Conservation (phyloP, 2,888 invertebrate species). For the Coleophora flavipennella region DNA sequence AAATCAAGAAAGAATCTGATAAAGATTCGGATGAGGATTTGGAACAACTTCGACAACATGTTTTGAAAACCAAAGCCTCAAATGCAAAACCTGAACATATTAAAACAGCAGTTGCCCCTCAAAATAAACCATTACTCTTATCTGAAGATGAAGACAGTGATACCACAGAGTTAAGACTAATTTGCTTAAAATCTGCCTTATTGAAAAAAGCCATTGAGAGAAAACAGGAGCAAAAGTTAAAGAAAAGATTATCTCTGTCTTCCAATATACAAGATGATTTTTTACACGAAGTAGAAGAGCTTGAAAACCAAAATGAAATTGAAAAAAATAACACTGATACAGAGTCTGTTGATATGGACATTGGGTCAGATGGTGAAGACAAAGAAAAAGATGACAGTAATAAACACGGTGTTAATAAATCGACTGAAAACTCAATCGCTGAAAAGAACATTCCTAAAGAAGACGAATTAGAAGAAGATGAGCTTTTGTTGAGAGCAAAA, state of each 20-base stretch:
- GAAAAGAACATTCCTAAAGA: conserved; percentile 19
- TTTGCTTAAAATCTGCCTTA: conserved; percentile 78
- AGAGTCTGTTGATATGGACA: conserved; percentile 69
- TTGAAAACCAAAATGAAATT: conserved; percentile 26
- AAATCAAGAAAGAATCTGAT: conserved; percentile 18
- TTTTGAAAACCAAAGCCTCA: conserved; percentile 51
- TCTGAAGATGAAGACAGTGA: conserved; percentile 74
- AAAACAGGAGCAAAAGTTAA: conserved; percentile 58
- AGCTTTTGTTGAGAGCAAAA: conserved; percentile 73
- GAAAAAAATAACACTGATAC: conserved; percentile 56
- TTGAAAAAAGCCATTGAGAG: conserved; percentile 76
- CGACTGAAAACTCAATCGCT: conserved; percentile 6
- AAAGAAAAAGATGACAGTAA: conserved; percentile 36
- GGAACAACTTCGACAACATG: conserved; percentile 55
- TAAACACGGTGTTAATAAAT: conserved; percentile 8
- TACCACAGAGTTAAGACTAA: conserved; percentile 74
- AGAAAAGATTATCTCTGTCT: conserved; percentile 48
- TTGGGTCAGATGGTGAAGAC: conserved; percentile 58
- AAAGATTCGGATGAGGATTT: conserved; percentile 61
- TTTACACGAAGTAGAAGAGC: conserved; percentile 23
- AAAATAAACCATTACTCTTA: conserved; percentile 19
- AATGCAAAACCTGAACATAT: conserved; percentile 27
- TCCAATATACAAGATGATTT: conserved; percentile 40
- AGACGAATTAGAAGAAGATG: conserved; percentile 72
- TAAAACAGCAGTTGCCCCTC: conserved; percentile 14